A percentile compares a stretch with the other conserved stretches of the same genome.
Conservation (phyloP, 2,797 vertebrate species). For the Petrocephalus sullivani region DNA sequence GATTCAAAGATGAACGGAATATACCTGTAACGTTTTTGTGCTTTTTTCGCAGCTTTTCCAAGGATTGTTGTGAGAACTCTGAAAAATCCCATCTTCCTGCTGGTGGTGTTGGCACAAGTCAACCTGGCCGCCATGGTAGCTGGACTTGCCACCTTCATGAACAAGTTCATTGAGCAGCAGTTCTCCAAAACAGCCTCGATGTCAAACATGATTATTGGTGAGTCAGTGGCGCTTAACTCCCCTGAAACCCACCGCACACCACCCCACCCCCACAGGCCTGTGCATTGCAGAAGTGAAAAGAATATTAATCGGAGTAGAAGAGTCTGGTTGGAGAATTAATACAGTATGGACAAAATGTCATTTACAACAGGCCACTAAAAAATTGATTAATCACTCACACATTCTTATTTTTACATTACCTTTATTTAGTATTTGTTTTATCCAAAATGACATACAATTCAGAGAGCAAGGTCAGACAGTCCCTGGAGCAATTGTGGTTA, state of each 20-base stretch:
- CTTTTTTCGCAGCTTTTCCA: conserved; percentile 72
- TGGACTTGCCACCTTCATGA: conserved; percentile 84
- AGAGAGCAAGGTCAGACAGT: not conserved
- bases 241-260: not conserved
- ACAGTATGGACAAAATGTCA: not conserved
- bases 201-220: conserved; percentile 83
- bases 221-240: conserved; percentile 15
- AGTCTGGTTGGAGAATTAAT: not conserved
- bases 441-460: not conserved
- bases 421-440: not conserved
- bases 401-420: not conserved
- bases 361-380: not conserved
- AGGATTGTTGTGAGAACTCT: conserved; percentile 69
- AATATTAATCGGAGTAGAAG: not conserved
- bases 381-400: not conserved
- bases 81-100: conserved; percentile 72
- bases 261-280: not conserved
- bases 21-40: not conserved
- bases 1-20: not conserved
- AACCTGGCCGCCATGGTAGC: conserved; percentile 74
- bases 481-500: not conserved
- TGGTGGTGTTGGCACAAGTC: conserved; percentile 83
- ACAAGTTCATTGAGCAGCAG: conserved; percentile 86
- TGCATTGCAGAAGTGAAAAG: not conserved
- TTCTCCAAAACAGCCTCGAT: conserved; percentile 69